Evolutionary conservation across 2,888 invertebrate genomes (phyloP).

Genomic region (Hololepta plana): DNA sequence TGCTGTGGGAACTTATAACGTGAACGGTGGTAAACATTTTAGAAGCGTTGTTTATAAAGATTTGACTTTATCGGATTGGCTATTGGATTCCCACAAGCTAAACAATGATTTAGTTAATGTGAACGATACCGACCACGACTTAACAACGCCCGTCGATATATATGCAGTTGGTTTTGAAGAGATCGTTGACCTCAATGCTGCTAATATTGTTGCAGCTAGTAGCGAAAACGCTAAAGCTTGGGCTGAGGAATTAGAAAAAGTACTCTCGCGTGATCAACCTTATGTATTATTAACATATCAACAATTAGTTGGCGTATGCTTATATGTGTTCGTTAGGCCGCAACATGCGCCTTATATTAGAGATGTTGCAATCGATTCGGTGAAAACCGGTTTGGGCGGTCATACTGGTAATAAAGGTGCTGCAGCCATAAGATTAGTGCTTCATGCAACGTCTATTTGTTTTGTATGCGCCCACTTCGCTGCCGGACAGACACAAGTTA

Average conservation of each 20-base stretch:
- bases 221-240: slow-evolving; percentile 85
- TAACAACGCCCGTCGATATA: slow-evolving; percentile 60
- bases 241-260: slow-evolving; percentile 89
- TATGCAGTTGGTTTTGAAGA: slow-evolving; percentile 98
- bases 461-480: slow-evolving; percentile 99
- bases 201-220: slow-evolving; percentile 93
- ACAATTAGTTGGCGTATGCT: slow-evolving; percentile 92
- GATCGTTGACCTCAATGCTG: slow-evolving; percentile 96
- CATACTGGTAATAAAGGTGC: slow-evolving; percentile 96
- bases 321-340: slow-evolving; percentile 85
- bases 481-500: slow-evolving; percentile 91
- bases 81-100: slow-evolving; percentile 62
- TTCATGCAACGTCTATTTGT: slow-evolving; percentile 86
- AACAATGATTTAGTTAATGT: slow-evolving; percentile 29
- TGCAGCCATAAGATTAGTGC: slow-evolving; percentile 77
- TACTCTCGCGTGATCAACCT: slow-evolving; percentile 61
- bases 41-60: slow-evolving; percentile 90
- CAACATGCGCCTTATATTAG: slow-evolving; percentile 75
- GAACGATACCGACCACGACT: slow-evolving; percentile 26
- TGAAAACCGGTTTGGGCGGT: slow-evolving; percentile 96
- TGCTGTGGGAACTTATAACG: slow-evolving; percentile 94
- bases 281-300: slow-evolving; percentile 86
- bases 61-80: slow-evolving; percentile 71
- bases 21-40: slow-evolving; percentile 98
- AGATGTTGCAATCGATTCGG: slow-evolving; percentile 87